Evolutionary conservation across 1,140 invertebrate species (phyloP).

Genomic region (Stegodyphus dumicola): DNA sequence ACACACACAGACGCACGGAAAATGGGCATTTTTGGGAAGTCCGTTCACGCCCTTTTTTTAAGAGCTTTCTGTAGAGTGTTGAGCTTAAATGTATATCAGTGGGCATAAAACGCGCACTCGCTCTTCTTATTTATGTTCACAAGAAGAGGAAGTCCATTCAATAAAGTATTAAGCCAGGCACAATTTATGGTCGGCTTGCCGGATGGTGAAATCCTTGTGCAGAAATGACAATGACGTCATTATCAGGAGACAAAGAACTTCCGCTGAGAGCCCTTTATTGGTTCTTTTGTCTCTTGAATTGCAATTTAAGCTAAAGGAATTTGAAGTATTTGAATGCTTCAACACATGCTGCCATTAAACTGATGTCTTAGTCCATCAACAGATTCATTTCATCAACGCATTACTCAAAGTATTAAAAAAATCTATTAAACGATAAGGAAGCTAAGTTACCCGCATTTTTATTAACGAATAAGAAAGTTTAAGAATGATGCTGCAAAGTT

Average conservation of each 20-base stretch:
- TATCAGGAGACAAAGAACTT: constrained; percentile 44
- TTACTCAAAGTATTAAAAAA: too few species aligned
- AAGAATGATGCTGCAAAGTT: too few species aligned
- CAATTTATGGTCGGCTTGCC: constrained; percentile 34
- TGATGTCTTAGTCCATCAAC: too few species aligned
- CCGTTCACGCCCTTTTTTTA: constrained; percentile 48
- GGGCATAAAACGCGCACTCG: too few species aligned
- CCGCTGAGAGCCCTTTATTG: not conserved
- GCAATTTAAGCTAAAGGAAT: too few species aligned
- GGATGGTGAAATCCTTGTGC: not conserved
- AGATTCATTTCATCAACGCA: too few species aligned
- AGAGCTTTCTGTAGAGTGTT: constrained; percentile 37
- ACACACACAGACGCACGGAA: not conserved
- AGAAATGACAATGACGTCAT: constrained; percentile 32
- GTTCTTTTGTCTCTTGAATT: not conserved
- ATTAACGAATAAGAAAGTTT: too few species aligned
- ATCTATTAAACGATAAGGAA: too few species aligned
- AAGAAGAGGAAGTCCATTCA: constrained; percentile 39
- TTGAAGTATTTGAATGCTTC: too few species aligned
- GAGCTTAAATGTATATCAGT: constrained; percentile 51
- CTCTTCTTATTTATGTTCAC: constrained; percentile 32
- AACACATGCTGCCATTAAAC: too few species aligned
- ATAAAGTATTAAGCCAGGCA: constrained; percentile 44
- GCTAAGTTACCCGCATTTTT: too few species aligned
- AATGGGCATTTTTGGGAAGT: constrained; percentile 35